Evolutionary conservation across 2,113 vertebrate species (phyloP).

Genomic region (Eira barbara): DNA sequence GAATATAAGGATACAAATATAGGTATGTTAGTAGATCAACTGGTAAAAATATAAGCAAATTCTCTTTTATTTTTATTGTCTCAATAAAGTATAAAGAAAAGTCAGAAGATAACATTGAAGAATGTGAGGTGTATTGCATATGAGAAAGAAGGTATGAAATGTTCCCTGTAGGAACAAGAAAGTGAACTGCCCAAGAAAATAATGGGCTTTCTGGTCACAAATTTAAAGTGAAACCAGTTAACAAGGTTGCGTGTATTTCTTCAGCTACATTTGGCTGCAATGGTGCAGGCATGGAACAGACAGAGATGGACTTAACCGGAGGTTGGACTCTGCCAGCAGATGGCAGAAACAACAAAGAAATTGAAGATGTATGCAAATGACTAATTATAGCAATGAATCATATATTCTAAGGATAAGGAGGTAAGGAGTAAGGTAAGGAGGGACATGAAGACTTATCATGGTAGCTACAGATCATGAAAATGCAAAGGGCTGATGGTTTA

Average conservation of each 20-base stretch:
- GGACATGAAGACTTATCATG: not conserved
- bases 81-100: not conserved
- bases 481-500: not conserved
- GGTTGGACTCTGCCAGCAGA: not conserved
- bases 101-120: not conserved
- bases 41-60: not conserved
- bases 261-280: not conserved
- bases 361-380: not conserved
- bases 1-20: not conserved
- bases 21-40: not conserved
- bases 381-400: not conserved
- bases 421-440: not conserved
- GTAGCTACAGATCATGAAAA: not conserved
- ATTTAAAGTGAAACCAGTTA: conserved; percentile 16
- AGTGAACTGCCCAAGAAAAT: not conserved
- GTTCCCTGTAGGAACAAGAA: not conserved
- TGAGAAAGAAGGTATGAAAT: not conserved
- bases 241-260: not conserved
- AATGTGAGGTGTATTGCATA: not conserved
- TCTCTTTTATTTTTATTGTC: conserved; percentile 10
- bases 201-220: not conserved
- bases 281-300: not conserved
- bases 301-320: not conserved
- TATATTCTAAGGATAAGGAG: not conserved
- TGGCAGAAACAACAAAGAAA: not conserved